Percentiles rank a stretch among this genome's conserved stretches.
phyloP scores from a whole-genome alignment of 2,113 vertebrate species.

The Percina caprodes region DNA sequence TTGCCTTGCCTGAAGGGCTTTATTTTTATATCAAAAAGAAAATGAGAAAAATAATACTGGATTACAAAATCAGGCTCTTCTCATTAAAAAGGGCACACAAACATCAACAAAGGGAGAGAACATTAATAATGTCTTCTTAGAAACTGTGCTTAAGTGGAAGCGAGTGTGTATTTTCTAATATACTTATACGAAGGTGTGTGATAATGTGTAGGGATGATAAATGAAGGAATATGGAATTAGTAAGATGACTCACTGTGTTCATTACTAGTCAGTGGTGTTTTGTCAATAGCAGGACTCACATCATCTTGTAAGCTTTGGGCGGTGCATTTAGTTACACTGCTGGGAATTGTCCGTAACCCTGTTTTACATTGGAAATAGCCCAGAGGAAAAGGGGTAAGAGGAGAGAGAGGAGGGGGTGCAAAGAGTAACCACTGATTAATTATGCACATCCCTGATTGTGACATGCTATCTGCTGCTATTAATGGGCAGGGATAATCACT shows the following conservation, averaged over 20 bases:
- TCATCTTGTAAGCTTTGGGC: constrained; percentile 95
- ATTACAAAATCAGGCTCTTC: constrained; percentile 66
- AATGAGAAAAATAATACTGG: constrained; percentile 55
- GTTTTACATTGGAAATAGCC: constrained; percentile 95
- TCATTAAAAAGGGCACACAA: constrained; percentile 61
- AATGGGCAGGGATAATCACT: constrained; percentile 97
- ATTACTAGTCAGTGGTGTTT: constrained; percentile 91
- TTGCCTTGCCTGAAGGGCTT: constrained; percentile 70
- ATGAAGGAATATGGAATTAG: constrained; percentile 68
- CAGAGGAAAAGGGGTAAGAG: constrained; percentile 86
- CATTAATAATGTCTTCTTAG: constrained; percentile 48
- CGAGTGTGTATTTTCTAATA: constrained; percentile 30
- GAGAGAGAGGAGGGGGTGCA: constrained; percentile 52
- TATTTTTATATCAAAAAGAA: constrained; percentile 69
- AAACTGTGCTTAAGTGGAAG: constrained; percentile 30
- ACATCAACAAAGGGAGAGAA: constrained; percentile 42
- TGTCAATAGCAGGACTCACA: constrained; percentile 92
- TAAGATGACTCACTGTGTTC: constrained; percentile 79
- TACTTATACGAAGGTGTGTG: constrained; percentile 45
- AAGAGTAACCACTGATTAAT: constrained; percentile 90
- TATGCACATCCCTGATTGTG: constrained; percentile 92
- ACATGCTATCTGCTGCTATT: constrained; percentile 96
- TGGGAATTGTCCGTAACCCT: constrained; percentile 96
- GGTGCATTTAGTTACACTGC: constrained; percentile 91
- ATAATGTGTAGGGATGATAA: constrained; percentile 56